These are phyloP conservation scores for Ashinkailepas kermadecensis DNA, from an alignment of 2,888 invertebrate species.

Conservation along the genomic window DNA sequence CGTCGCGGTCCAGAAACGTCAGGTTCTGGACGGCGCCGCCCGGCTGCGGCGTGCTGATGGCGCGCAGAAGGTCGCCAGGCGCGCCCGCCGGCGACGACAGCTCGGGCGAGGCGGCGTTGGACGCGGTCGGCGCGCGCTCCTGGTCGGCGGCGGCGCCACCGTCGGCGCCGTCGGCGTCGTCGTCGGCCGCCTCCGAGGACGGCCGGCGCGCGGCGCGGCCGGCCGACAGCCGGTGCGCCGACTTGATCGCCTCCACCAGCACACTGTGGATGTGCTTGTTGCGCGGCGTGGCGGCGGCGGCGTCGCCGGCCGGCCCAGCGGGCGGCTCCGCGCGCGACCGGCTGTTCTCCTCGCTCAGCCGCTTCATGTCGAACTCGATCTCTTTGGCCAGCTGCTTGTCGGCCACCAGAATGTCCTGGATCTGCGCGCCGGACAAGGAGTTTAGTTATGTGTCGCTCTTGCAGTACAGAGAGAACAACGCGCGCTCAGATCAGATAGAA, in stretches of 20 bases:
- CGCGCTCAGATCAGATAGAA: too few species aligned
- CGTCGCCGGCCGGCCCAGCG: background rate
- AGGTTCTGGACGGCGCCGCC: background rate
- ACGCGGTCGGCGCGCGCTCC: background rate
- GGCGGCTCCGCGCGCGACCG: background rate
- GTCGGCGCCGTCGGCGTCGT: background rate
- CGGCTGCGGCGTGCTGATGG: conserved; percentile 8
- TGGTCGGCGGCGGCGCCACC: background rate
- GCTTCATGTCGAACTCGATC: conserved; percentile 44
- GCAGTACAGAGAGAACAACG: too few species aligned
- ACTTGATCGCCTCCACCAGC: conserved; percentile 13
- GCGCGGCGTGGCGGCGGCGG: background rate
- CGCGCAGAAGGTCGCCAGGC: background rate
- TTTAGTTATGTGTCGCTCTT: too few species aligned
- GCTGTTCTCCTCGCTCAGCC: conserved; percentile 39
- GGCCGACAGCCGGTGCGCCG: conserved; percentile 3
- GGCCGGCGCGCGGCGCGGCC: background rate
- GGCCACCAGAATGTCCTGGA: conserved; percentile 43
- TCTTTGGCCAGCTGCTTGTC: conserved; percentile 45
- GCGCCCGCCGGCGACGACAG: background rate
- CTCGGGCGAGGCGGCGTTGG: background rate
- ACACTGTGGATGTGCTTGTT: background rate
- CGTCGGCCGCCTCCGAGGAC: too few species aligned
- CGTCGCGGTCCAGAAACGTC: conserved; percentile 14
- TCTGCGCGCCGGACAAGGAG: conserved; percentile 28